Evolutionary conservation across 1,140 invertebrate genomes (phyloP).

Genomic region (Saccostrea glomerata): DNA sequence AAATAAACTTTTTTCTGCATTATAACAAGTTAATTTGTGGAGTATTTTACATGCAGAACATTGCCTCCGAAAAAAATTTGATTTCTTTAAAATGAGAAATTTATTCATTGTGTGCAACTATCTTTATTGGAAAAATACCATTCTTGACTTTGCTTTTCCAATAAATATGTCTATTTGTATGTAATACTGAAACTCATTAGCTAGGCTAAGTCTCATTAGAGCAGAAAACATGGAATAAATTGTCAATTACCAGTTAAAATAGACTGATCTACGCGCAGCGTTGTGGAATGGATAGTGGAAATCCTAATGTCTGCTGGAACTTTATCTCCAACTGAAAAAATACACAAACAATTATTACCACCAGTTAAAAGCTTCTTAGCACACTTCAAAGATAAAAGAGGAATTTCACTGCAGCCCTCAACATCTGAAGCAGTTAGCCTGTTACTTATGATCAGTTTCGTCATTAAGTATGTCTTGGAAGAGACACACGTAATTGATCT

Average conservation of each 20-base stretch:
- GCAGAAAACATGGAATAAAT: constrained; percentile 28
- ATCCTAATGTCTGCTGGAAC: constrained; percentile 99
- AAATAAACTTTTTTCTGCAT: neutral
- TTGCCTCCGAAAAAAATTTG: neutral
- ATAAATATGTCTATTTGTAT: constrained; percentile 3
- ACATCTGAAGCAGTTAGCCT: constrained; percentile 25
- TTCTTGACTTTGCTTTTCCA: neutral
- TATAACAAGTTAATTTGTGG: too few relatives aligned
- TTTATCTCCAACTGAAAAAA: constrained; percentile 95
- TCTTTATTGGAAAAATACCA: neutral
- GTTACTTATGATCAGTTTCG: constrained; percentile 16
- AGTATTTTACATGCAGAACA: neutral
- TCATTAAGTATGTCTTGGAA: constrained; percentile 2
- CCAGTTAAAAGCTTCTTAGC: constrained; percentile 38
- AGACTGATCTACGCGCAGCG: constrained; percentile 99
- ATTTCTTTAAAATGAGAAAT: neutral
- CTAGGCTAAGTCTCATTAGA: neutral
- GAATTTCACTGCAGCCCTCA: constrained; percentile 1
- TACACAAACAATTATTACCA: constrained; percentile 24
- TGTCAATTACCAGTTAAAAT: constrained; percentile 92
- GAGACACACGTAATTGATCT: constrained; percentile 3
- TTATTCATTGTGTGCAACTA: neutral
- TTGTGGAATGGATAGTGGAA: constrained; percentile 98
- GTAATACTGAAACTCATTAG: constrained; percentile 24
- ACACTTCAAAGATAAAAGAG: constrained; percentile 36